phyloP scores from a whole-genome alignment of 2,797 vertebrate genomes.

The Xenopus petersii region DNA sequence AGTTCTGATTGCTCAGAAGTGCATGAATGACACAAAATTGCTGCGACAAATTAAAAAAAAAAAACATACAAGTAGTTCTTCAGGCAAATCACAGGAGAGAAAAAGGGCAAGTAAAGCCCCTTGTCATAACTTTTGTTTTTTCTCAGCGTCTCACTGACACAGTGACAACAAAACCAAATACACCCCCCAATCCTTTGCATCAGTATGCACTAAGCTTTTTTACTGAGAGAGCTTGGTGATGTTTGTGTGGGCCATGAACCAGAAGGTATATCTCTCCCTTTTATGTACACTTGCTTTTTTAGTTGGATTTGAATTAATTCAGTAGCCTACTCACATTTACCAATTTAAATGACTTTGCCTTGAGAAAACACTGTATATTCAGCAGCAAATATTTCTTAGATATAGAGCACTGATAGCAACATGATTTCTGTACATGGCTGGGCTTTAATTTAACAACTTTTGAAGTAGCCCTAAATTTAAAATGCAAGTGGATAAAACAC shows the following conservation, averaged over 20 bases:
- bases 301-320: neutral
- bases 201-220: neutral
- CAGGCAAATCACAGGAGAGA: slow-evolving; percentile 30
- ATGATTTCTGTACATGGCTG: neutral
- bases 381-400: neutral
- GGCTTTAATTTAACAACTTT: too few species aligned
- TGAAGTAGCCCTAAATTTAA: too few species aligned
- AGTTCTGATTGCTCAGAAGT: slow-evolving; percentile 16
- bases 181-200: neutral
- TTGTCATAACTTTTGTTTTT: slow-evolving; percentile 7
- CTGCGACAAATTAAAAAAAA: slow-evolving; percentile 40
- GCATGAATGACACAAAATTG: slow-evolving; percentile 45
- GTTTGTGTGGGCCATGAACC: neutral
- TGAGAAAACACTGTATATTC: slow-evolving; percentile 6
- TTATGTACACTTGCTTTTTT: neutral
- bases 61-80: slow-evolving; percentile 9
- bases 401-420: neutral
- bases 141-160: slow-evolving; percentile 7
- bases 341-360: slow-evolving; percentile 6
- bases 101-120: slow-evolving; percentile 12
- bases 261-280: neutral
- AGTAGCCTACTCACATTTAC: neutral
- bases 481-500: too few species aligned
- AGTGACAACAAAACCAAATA: neutral
- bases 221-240: neutral